Evolutionary conservation across 2,888 invertebrate genomes (phyloP).

Genomic region (Agriopis marginaria): DNA sequence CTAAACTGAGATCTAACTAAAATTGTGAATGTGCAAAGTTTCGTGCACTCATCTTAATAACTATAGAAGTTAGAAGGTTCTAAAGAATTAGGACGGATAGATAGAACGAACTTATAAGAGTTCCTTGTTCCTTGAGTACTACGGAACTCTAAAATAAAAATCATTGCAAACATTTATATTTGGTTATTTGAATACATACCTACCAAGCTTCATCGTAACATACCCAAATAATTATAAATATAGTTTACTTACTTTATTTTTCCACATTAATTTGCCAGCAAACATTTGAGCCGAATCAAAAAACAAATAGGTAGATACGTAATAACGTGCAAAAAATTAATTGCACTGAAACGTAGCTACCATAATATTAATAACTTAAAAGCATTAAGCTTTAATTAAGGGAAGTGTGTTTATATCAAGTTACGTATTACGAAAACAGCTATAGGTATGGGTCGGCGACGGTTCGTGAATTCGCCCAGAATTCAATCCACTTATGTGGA

Average conservation of each 20-base stretch:
- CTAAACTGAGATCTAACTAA: too few species aligned
- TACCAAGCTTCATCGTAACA: background rate
- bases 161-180: too few species aligned
- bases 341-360: constrained; percentile 21
- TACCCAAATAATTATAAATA: too few species aligned
- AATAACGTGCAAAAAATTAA: constrained; percentile 8
- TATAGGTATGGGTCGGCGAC: constrained; percentile 50
- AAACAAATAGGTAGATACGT: background rate
- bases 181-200: too few species aligned
- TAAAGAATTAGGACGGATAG: too few species aligned
- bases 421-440: constrained; percentile 42
- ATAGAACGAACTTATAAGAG: too few species aligned
- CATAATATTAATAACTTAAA: constrained; percentile 36
- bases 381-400: constrained; percentile 42
- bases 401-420: constrained; percentile 44
- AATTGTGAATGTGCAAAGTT: too few species aligned
- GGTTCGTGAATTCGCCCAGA: constrained; percentile 57
- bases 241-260: background rate
- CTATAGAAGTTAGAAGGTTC: too few species aligned
- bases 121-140: too few species aligned
- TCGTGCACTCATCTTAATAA: too few species aligned
- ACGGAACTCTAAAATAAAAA: too few species aligned
- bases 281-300: constrained; percentile 3
- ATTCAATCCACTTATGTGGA: constrained; percentile 76
- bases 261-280: background rate